Conservation (phyloP, 2,888 invertebrate species). For the Notodonta dromedarius region DNA sequence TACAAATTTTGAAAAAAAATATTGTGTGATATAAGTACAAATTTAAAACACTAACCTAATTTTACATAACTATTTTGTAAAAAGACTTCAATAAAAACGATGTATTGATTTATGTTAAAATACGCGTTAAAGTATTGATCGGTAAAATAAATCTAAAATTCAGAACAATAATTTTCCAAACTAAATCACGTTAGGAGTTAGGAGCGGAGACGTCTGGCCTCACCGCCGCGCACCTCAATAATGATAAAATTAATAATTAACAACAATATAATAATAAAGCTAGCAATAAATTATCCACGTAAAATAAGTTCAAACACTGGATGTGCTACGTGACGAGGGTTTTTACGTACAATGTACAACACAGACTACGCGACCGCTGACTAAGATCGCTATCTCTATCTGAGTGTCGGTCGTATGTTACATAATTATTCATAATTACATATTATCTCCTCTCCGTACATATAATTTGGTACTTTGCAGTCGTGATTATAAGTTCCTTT, state of each 20-base stretch:
- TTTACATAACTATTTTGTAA: slow-evolving; percentile 4
- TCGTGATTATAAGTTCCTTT: slow-evolving; percentile 33
- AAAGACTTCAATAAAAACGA: not conserved
- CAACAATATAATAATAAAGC: slow-evolving; percentile 5
- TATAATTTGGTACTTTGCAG: slow-evolving; percentile 29
- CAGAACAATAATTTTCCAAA: not conserved
- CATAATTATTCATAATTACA: slow-evolving; percentile 67
- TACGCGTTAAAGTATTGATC: no score
- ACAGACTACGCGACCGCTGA: slow-evolving; percentile 50
- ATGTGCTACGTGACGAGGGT: slow-evolving; percentile 11
- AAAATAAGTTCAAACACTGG: slow-evolving; percentile 14
- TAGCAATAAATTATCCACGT: slow-evolving; percentile 9
- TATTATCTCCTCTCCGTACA: slow-evolving; percentile 54
- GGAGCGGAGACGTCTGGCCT: not conserved
- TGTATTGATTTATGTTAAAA: no score
- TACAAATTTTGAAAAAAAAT: not conserved
- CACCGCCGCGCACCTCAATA: slow-evolving; percentile 6
- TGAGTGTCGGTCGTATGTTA: slow-evolving; percentile 60
- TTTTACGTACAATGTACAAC: slow-evolving; percentile 22
- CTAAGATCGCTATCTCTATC: slow-evolving; percentile 61
- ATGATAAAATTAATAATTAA: slow-evolving; percentile 7
- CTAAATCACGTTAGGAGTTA: not conserved
- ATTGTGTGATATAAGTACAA: not conserved
- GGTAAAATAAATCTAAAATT: no score
- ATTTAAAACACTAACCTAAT: slow-evolving; percentile 7